Evolutionary conservation across 2,888 invertebrate genomes (phyloP), one percentile per base, ranked within the genome.

Genomic region (Phengaris arion): DNA sequence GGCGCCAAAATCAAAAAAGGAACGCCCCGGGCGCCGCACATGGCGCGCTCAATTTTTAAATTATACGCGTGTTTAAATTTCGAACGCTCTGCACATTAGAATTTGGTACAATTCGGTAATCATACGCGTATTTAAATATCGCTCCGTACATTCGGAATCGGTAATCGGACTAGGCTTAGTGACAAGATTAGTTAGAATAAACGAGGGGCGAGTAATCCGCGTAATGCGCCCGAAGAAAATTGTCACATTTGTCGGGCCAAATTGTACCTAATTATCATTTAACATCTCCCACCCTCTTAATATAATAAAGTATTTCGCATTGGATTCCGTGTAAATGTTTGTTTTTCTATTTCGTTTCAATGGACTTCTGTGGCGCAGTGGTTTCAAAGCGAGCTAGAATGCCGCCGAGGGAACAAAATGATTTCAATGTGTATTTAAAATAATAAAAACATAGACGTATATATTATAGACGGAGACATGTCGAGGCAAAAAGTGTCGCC

Each of bases 101-200:
- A 84, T 87, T 85, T 82, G 83, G 83, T 79, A 79, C 79, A 75
- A 76, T 77, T 78, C 82, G 81, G 64, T 64, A 64, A 64, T 64
- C 7, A 64, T 6, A 35, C 64, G 59, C 35, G 59, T 64, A 35
- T 64, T 64, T 64, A 64, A 64, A 64, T 45, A 6, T 64, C 22
- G 22, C 7, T 59, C 22, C 59, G 59, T 59, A 59, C 59, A 59
- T 59, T 59, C 22, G 59, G 10, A 59, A 59, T 59, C 59, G 59
- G 15, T 59, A 59, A 59, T 59, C 59, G 22, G 59, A 59, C 59
- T 59, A 59, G 85, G 87, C 87, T 89, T 89, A 87, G 88, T 88
- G 91, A 91, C 89, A 88, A 89, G 90, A 91, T 91, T 91, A 91
- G 88, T 89, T 87, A 89, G 87, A 85, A 89, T 87, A 88, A 86